A percentile compares a stretch with the other conserved stretches of the same genome.
Conservation (phyloP, 2,113 vertebrate genomes). For the Puffinus mauretanicus region DNA sequence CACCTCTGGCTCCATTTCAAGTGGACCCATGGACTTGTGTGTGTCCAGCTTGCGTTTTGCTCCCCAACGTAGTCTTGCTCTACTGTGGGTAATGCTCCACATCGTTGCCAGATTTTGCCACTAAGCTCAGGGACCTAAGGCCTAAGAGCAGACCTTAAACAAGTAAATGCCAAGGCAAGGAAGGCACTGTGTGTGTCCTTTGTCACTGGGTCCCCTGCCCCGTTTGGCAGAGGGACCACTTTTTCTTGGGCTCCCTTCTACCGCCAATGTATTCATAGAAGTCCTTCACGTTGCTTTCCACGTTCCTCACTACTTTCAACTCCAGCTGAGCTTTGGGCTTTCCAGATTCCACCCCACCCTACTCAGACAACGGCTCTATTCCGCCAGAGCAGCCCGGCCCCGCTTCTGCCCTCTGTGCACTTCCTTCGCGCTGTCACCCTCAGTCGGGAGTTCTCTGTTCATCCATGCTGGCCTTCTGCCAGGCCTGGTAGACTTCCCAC, state of each 20-base stretch:
- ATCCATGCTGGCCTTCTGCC: not conserved
- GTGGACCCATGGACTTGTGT: too few relatives aligned
- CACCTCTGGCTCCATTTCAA: not conserved
- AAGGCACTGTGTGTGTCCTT: not conserved
- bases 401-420: not conserved
- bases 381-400: not conserved
- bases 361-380: not conserved
- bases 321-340: not conserved
- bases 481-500: not conserved
- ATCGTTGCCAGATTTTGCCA: not conserved
- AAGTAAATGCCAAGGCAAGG: not conserved
- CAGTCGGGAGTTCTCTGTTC: not conserved
- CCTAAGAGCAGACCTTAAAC: not conserved
- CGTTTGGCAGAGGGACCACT: not conserved
- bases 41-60: not conserved
- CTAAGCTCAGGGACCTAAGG: not conserved
- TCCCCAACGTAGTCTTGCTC: not conserved
- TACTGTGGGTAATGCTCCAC: not conserved
- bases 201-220: not conserved
- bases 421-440: not conserved
- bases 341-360: not conserved
- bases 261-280: not conserved
- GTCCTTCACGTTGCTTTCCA: not conserved
- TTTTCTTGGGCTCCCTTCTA: not conserved
- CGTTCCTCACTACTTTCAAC: not conserved